Base-by-base conservation (phyloP, 2,113 vertebrate genomes). In the Ia io region DNA sequence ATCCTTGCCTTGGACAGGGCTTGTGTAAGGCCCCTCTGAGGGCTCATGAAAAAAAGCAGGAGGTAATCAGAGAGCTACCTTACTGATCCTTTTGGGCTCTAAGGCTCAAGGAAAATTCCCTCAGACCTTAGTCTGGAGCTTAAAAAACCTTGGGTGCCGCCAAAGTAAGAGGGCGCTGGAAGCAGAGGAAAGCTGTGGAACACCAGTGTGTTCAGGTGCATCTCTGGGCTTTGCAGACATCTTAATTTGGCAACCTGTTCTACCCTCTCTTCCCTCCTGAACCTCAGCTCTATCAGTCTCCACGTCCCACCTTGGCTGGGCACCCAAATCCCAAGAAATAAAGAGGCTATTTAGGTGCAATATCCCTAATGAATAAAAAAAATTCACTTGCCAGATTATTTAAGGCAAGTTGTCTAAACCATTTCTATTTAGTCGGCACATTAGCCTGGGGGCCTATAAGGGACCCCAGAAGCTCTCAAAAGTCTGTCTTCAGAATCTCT, bases 311-410 rank as follows among this genome's bases (percentile, higher is more conserved):
- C 40, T 91, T 61, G 61, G 51, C 83, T 86, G 4, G 14, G 10
- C 28, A 93, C 42, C 90, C 35, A 47, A 92, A n/a, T 89, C 35
- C 88, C 86, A 83, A 78, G 90, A 97, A 97, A 94, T 93, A 56
- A 97, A 97, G 92, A 32, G 1, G 70, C 74, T 91, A 91, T 97
- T 98, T 77, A 97, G 85, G 87, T 96, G 51, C 65, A 85, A 96
- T 94, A 83, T 93, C 73, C 65, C 88, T 92, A 91, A 73, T 95
- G 87, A 94, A 84, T 96, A 96, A 67, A 97, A 90, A 96, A 95
- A 94, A 85, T 69, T n/a, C 35, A 86, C 47, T 96, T 85, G 89
- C 61, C 73, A 96, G 91, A 82, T 86, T 88, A 87, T 95, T 97
- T 94, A 93, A 97, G 93, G 97, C 90, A 70, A 97, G 90, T 97